Evolutionary conservation across 1,140 invertebrate genomes (phyloP).

Genomic region (Ditylenchus dipsaci): DNA sequence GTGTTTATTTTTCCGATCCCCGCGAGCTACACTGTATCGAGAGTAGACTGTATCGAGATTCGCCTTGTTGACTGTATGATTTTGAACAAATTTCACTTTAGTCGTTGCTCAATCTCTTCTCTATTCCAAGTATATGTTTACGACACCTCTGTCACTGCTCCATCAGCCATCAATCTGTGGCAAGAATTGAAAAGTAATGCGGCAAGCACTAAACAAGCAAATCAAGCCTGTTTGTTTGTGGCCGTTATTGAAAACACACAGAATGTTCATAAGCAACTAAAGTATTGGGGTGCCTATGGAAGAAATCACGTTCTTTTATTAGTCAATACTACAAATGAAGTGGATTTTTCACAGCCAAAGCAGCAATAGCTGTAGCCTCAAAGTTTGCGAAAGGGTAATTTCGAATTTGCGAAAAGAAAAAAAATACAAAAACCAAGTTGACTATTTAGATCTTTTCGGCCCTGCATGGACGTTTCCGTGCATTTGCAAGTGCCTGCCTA

Average conservation of each 20-base stretch:
- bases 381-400: neutral
- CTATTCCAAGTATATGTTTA: slow-evolving; percentile 45
- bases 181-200: slow-evolving; percentile 25
- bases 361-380: neutral
- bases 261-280: neutral
- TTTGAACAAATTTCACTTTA: slow-evolving; percentile 34
- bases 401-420: neutral
- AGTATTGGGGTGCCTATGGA: slow-evolving; percentile 27
- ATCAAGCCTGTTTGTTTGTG: slow-evolving; percentile 47
- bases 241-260: slow-evolving; percentile 21
- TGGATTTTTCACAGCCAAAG: neutral
- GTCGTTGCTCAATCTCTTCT: slow-evolving; percentile 48
- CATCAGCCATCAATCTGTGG: slow-evolving; percentile 8
- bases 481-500: slow-evolving; percentile 15
- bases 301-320: slow-evolving; percentile 35
- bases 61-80: too few relatives aligned
- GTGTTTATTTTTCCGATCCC: too few relatives aligned
- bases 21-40: too few relatives aligned
- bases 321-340: neutral
- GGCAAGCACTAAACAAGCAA: slow-evolving; percentile 6
- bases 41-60: too few relatives aligned
- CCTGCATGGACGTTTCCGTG: slow-evolving; percentile 1
- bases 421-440: slow-evolving; percentile 3
- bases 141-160: slow-evolving; percentile 1
- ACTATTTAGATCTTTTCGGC: slow-evolving; percentile 5